Evolutionary conservation across 2,113 vertebrate genomes (phyloP), one percentile per base, ranked within the genome.

Genomic region (Corvus cornix): DNA sequence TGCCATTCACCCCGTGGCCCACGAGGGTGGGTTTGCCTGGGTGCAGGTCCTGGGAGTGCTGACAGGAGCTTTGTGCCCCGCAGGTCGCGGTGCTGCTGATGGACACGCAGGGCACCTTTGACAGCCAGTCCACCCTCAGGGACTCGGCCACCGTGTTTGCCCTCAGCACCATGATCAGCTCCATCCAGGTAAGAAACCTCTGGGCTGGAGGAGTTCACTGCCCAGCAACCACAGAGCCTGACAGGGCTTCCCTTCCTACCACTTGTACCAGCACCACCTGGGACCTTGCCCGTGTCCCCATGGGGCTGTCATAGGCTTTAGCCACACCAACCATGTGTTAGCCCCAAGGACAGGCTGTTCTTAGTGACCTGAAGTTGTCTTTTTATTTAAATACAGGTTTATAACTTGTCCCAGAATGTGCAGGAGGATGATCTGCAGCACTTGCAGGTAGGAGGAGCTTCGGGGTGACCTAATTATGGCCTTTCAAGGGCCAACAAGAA

Each of bases 91-190:
- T 99, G 59, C 75, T 99, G 94, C 97, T 99, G 56, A 99, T 99
- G 99, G 99, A 99, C 97, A 99, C 99, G 0, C 99, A 99, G 95
- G 99, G 99, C 22, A 99, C 99, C 46, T 99, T 99, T 44, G 99
- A 99, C 96, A 99, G 99, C 97, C 99, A 99, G 96, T 99, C 99
- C 48, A 99, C 99, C 41, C 98, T 99, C 86, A 97, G 99, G 96
- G 99, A 99, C 88, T 99, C 99, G 0, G 99, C 99, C 96, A 99
- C 99, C 0, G 99, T 99, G 59, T 99, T 99, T 90, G 99, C 99
- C 19, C 98, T 99, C 73, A 99, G 99, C 98, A 99, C 99, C 67
- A 99, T 99, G 99, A 99, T 99, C 94, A 99, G 99, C 97, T 99
- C 99, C 21, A 99, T 99, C 98, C 99, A 99, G 99, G 99, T 99